These are phyloP conservation scores for Marasmarcha lunaedactyla DNA, from an alignment of 2,888 invertebrate genomes.

Conservation along the genomic window DNA sequence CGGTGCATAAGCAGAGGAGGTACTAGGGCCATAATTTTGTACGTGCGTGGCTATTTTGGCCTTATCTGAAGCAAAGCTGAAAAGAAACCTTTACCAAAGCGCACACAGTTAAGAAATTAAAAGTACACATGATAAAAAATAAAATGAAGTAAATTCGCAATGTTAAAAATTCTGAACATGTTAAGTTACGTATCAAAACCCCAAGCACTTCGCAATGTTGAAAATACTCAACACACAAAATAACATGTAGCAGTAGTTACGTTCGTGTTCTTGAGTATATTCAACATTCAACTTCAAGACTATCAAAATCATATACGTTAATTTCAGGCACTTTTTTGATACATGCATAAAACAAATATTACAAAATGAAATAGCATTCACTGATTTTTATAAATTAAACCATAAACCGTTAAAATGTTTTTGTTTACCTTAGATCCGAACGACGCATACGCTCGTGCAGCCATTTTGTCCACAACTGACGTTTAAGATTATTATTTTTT, in stretches of 20 bases:
- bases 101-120: not conserved
- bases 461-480: too few species aligned
- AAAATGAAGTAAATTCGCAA: not conserved
- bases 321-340: too few species aligned
- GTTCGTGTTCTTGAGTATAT: not conserved
- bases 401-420: too few species aligned
- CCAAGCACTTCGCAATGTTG: not conserved
- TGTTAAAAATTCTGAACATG: not conserved
- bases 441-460: too few species aligned
- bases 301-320: too few species aligned
- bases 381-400: too few species aligned
- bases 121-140: not conserved
- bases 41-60: not conserved
- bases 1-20: not conserved
- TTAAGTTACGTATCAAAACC: not conserved
- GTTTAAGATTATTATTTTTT: too few species aligned
- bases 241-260: not conserved
- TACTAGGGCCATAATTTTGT: not conserved
- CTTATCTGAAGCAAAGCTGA: not conserved
- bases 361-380: too few species aligned
- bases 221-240: not conserved
- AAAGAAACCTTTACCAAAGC: not conserved
- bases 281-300: conserved; percentile 2
- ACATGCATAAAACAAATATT: too few species aligned
- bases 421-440: too few species aligned